Base-by-base conservation (phyloP, 2,797 vertebrate genomes). In the Parauchenoglanis punctatus region DNA sequence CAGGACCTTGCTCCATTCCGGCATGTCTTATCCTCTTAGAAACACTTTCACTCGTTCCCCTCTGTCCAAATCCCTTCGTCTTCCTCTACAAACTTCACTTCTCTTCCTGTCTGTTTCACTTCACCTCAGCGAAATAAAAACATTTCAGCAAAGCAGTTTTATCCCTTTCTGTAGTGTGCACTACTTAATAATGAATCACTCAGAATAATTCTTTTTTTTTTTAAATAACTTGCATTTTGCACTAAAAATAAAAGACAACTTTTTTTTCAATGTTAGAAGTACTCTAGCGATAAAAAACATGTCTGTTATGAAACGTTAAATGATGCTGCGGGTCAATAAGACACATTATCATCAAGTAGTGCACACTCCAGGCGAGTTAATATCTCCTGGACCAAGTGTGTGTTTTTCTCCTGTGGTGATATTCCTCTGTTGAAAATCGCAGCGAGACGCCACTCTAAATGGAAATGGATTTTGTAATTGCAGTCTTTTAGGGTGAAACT, bases 381-480 rank as follows among this genome's bases (percentile, higher is more conserved):
- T 73, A 75, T 84, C 68, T 73, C 68, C 56, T 18, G 20, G 40
- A 23, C 52, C 5, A n/a, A 76, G 84, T 63, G 58, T 75, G 61
- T 67, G 25, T 76, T 76, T 75, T 67, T 52, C 73, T 63, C 84
- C 73, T 15, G 84, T 4, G n/a, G 84, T 85, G 70, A 76, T 76
- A 77, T 65, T 52, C 52, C 73, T 94, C 93, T 91, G 93, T 89
- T 94, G 93, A 83, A 94, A 95, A 94, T 94, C 91, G 92, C 93
- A 91, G 88, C 89, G 93, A 94, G 94, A 94, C 91, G 90, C 92
- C 90, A 92, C 92, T 95, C 94, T 95, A 95, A 95, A 96, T 96
- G 94, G 94, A 96, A 96, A 96, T 96, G 91, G 94, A 89, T 93
- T 91, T 88, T 91, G 93, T 96, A 94, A 95, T 95, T 95, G 93